Conservation (phyloP, 2,113 vertebrate genomes). For the human region GRCh38 chr15:57920001-57920500, state of each 20-base stretch:
- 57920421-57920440: background rate
- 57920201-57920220: background rate
- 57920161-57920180: background rate
- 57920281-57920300: background rate
- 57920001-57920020: background rate
- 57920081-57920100: background rate
- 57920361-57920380: accelerated
- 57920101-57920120: background rate
- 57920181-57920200: background rate
- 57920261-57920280: background rate
- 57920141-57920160: background rate
- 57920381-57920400: background rate
- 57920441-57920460: background rate
- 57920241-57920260: background rate
- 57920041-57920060: background rate
- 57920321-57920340: background rate
- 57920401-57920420: background rate
- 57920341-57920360: background rate
- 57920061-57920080: background rate
- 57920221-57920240: background rate
- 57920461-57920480: background rate
- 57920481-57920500: background rate
- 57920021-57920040: background rate
- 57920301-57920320: background rate
- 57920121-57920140: background rate